A percentile compares a stretch with the other conserved stretches of the same genome.
Conservation (phyloP, 2,797 vertebrate genomes). For the Microchirus variegatus region DNA sequence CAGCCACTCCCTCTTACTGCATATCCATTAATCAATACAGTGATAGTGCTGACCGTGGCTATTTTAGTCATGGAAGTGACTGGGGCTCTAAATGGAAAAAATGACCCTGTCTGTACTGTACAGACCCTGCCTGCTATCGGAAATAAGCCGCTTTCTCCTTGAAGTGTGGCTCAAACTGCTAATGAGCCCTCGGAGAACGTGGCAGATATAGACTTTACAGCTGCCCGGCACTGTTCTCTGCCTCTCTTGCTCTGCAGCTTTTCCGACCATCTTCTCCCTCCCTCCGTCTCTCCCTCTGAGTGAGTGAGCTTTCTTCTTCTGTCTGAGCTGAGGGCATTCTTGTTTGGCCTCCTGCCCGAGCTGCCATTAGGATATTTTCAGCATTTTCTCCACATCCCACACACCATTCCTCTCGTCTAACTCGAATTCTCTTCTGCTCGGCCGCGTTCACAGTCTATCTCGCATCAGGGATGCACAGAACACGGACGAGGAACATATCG, state of each 20-base stretch:
- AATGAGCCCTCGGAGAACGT: conserved; percentile 63
- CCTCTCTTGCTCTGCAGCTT: conserved; percentile 4
- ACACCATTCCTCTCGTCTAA: conserved; percentile 33
- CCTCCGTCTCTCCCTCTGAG: conserved; percentile 18
- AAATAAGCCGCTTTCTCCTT: conserved; percentile 80
- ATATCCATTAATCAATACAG: conserved; percentile 76
- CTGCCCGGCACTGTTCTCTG: conserved; percentile 23
- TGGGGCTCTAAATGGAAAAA: conserved; percentile 45
- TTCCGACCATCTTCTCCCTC: conserved; percentile 4
- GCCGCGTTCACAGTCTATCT: conserved; percentile 22
- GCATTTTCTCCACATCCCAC: conserved; percentile 55
- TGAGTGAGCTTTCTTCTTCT: conserved; percentile 52
- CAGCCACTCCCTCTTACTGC: conserved; percentile 42
- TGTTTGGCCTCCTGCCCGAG: conserved; percentile 57
- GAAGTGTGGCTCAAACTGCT: conserved; percentile 72
- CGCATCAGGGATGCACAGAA: too few species aligned
- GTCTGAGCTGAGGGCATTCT: conserved; percentile 46
- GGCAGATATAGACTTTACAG: conserved; percentile 55
- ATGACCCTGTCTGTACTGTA: conserved; percentile 47
- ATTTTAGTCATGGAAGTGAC: conserved; percentile 38
- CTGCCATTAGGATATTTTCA: conserved; percentile 64
- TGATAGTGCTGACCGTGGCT: conserved; percentile 73
- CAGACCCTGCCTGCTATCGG: conserved; percentile 42
- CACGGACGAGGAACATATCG: neutral
- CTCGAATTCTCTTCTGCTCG: conserved; percentile 10